A percentile compares a stretch with the other conserved stretches of the same genome.
Conservation (phyloP, 2,113 vertebrate genomes). For the Hemicordylus capensis region DNA sequence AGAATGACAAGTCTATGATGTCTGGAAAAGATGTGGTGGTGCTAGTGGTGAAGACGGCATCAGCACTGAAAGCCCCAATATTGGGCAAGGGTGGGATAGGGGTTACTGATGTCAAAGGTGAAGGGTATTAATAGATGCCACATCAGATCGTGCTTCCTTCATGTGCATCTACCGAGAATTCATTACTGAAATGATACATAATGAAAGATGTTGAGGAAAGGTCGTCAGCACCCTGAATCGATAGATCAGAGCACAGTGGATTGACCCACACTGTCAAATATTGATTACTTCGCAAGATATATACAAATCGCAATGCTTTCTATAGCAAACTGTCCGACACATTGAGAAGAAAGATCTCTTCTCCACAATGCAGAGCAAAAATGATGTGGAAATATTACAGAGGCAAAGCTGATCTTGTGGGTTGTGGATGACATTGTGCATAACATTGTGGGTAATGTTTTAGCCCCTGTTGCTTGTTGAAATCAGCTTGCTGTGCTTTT, state of each 20-base stretch:
- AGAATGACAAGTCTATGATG: too few species aligned
- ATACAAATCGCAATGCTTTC: neutral
- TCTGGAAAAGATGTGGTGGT: too few species aligned
- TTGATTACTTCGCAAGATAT: neutral
- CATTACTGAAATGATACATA: neutral
- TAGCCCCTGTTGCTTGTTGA: too few species aligned
- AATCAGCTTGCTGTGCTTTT: too few species aligned
- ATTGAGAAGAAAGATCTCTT: neutral
- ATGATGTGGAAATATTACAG: neutral
- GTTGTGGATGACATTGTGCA: too few species aligned
- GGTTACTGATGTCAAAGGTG: neutral
- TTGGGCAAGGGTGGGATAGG: too few species aligned
- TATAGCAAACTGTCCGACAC: too few species aligned
- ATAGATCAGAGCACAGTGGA: neutral
- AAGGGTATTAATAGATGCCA: neutral
- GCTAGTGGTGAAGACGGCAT: neutral
- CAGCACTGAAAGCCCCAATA: too few species aligned
- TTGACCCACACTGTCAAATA: neutral
- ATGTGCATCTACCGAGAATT: neutral
- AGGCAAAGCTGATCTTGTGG: neutral
- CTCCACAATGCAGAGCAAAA: neutral
- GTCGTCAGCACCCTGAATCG: neutral
- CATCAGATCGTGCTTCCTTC: neutral
- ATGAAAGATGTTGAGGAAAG: neutral
- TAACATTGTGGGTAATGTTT: too few species aligned